Evolutionary conservation across 2,888 invertebrate genomes (phyloP), one percentile per base, ranked within the genome.

Genomic region (Pocota personata): DNA sequence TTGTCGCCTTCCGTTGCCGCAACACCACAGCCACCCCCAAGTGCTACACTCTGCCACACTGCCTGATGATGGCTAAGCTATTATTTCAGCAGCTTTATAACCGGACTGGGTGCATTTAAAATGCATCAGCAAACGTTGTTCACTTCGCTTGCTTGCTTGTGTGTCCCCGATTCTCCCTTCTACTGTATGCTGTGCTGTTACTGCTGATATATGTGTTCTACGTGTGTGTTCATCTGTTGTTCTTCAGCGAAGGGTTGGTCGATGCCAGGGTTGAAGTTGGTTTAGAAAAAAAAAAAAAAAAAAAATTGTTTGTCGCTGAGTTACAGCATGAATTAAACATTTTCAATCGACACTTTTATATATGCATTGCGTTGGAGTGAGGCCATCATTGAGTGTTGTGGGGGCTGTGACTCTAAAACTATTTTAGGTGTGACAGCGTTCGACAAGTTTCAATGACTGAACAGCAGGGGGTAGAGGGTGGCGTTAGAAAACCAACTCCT

Each of bases 51-150:
- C 21, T 32, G 64, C 64, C 55, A 37, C 50, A 35, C 66, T 35
- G 71, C 71, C 64, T 76, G 75, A 71, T 76, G 84, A 80, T 80
- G 76, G 84, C 84, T 86, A 82, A 86, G 86, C 86, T 86, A 86
- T 86, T 86, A 86, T 86, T 86, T 86, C 86, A 86, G 84, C 82
- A 86, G 86, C 86, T 86, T 76, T 86, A 82, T 86, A 82, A 86
- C 86, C 82, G 86, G 86, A 86, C 86, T 80, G 86, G 86, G 86
- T 86, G 86, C 86, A 86, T 86, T 86, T 86, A 86, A 86, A 86
- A 86, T 86, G 86, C 86, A 86, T 86, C 86, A 86, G 86, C 86
- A 86, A 86, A 82, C 86, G 82, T 86, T 86, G 86, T 86, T 86
- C 86, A 86, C 86, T 86, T 86, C 27, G 75, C 67, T 48, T 72